Conservation (phyloP, 2,113 vertebrate genomes). For the Corythaixoides concolor region DNA sequence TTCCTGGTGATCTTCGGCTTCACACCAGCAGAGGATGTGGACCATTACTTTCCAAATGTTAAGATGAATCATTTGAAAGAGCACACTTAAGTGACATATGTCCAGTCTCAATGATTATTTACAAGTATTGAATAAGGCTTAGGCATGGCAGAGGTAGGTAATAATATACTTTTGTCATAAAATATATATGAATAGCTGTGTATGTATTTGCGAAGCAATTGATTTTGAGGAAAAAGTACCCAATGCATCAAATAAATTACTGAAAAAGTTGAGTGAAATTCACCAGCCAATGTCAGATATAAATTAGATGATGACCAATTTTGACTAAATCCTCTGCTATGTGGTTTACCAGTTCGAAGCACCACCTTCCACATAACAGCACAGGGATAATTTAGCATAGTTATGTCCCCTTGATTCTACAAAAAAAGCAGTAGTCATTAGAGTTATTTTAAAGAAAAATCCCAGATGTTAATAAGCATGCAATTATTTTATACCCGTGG, state of each 20-base stretch:
- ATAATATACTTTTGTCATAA: neutral
- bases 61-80: neutral
- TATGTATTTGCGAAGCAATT: neutral
- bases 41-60: neutral
- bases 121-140: neutral
- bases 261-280: neutral
- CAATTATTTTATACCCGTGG: neutral
- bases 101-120: neutral
- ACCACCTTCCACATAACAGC: neutral
- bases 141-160: neutral
- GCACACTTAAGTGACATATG: neutral
- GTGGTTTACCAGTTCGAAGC: neutral
- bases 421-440: neutral
- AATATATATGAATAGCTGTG: neutral
- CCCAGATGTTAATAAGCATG: constrained; percentile 5
- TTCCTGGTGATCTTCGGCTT: neutral
- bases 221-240: neutral
- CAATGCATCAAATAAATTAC: neutral
- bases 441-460: neutral
- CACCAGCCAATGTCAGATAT: neutral
- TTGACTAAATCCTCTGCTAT: neutral
- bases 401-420: neutral
- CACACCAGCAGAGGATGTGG: neutral
- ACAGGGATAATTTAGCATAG: neutral
- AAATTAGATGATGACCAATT: neutral